A percentile compares a stretch with the other conserved stretches of the same genome.
These are phyloP conservation scores for Penaeus chinensis DNA, from an alignment of 1,140 invertebrate species.

Conservation along the genomic window DNA sequence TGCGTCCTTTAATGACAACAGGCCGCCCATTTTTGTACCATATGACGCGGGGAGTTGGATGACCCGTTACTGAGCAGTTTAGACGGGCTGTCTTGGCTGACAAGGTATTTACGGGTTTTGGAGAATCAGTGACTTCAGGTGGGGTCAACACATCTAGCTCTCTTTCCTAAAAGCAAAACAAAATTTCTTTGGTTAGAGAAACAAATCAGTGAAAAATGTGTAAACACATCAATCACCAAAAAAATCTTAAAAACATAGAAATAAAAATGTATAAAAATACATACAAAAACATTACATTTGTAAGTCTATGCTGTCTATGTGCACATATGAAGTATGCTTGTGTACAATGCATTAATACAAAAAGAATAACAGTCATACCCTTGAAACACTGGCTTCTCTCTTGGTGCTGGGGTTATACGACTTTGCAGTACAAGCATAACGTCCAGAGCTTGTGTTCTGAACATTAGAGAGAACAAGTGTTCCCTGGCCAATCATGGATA, in stretches of 20 bases:
- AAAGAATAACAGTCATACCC: constrained; percentile 6
- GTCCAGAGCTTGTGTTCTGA: constrained; percentile 39
- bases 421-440: constrained; percentile 42
- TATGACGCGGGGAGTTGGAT: constrained; percentile 73
- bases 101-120: constrained; percentile 73
- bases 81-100: constrained; percentile 78
- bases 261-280: neutral
- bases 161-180: constrained; percentile 42
- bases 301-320: neutral
- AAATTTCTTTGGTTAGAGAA: neutral
- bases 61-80: constrained; percentile 77
- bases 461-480: constrained; percentile 26
- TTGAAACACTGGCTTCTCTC: constrained; percentile 39
- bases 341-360: neutral
- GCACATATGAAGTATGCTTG: neutral
- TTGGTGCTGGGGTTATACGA: constrained; percentile 43
- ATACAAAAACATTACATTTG: neutral
- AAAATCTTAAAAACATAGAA: neutral
- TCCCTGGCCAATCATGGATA: constrained; percentile 32
- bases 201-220: neutral
- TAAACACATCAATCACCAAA: too few relatives aligned
- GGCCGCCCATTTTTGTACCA: constrained; percentile 76
- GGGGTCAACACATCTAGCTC: constrained; percentile 72
- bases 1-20: constrained; percentile 68
- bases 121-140: constrained; percentile 74